phyloP scores from a whole-genome alignment of 2,113 vertebrate species.

The Ivindomyrus marchei region DNA sequence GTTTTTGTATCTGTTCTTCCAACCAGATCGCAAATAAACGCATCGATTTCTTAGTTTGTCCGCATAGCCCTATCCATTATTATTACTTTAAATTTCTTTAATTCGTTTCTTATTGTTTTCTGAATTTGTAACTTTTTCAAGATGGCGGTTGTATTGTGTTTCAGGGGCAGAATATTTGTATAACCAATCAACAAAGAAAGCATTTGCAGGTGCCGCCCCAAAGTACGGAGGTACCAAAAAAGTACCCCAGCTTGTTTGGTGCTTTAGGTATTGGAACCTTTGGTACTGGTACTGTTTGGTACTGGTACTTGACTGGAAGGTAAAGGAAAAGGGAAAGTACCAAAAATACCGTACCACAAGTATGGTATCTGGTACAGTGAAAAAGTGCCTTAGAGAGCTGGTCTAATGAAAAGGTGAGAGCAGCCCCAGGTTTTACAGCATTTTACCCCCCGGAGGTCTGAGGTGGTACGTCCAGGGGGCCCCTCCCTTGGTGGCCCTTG shows the following conservation, averaged over 20 bases:
- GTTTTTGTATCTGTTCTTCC: neutral
- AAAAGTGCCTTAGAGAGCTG: neutral
- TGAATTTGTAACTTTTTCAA: neutral
- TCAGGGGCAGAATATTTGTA: neutral
- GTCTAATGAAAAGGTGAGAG: neutral
- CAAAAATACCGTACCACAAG: neutral
- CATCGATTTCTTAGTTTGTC: neutral
- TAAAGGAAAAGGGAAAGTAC: neutral
- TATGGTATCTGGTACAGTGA: neutral
- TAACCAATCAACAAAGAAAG: neutral
- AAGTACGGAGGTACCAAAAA: neutral
- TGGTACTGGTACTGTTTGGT: neutral
- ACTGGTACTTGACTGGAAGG: neutral
- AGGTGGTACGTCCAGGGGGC: neutral
- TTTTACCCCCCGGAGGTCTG: neutral
- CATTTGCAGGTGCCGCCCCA: neutral
- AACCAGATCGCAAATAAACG: neutral
- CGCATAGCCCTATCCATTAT: neutral
- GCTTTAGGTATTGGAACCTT: neutral
- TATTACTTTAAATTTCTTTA: neutral
- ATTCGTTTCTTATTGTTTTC: neutral
- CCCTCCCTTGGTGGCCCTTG: neutral
- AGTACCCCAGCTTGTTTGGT: neutral
- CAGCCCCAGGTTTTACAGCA: neutral
- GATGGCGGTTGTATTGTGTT: neutral